A percentile compares a stretch with the other conserved stretches of the same genome.
Evolutionary conservation across 2,113 vertebrate species (phyloP).

Genomic region (Deroptyus accipitrinus): DNA sequence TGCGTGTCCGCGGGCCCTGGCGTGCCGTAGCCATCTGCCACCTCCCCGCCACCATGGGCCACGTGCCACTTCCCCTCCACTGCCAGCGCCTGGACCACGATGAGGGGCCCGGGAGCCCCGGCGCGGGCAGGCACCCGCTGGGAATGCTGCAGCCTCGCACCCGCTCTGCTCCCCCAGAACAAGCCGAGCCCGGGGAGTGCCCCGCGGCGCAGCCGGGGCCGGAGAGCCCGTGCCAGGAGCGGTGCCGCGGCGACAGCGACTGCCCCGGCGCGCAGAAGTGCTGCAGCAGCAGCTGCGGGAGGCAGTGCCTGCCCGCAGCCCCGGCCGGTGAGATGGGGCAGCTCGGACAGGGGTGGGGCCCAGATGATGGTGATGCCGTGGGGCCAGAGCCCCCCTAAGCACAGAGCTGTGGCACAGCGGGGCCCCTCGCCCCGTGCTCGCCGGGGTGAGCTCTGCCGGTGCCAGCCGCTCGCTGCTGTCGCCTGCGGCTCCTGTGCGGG

Average conservation of each 20-base stretch:
- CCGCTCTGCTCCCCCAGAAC: background rate
- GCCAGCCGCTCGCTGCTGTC: background rate
- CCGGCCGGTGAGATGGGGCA: background rate
- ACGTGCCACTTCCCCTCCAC: no score
- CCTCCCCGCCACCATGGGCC: background rate
- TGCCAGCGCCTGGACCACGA: background rate
- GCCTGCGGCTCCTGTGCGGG: background rate
- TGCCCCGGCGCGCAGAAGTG: background rate
- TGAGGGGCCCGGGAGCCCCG: background rate
- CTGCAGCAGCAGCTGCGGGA: background rate
- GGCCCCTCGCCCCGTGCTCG: rapidly evolving
- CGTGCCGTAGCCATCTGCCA: background rate
- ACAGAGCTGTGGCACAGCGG: background rate
- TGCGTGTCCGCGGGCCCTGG: background rate
- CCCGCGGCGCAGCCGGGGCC: background rate
- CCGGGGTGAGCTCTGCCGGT: background rate
- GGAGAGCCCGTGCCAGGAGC: background rate
- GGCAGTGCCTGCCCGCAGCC: background rate
- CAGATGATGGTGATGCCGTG: background rate
- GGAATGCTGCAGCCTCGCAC: background rate
- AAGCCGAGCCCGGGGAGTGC: background rate
- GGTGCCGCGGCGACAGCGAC: background rate
- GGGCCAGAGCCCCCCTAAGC: background rate
- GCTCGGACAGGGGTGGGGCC: background rate
- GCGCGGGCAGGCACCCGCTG: background rate